Evolutionary conservation across 2,113 vertebrate genomes (phyloP).

Genomic region (Aptenodytes patagonicus): DNA sequence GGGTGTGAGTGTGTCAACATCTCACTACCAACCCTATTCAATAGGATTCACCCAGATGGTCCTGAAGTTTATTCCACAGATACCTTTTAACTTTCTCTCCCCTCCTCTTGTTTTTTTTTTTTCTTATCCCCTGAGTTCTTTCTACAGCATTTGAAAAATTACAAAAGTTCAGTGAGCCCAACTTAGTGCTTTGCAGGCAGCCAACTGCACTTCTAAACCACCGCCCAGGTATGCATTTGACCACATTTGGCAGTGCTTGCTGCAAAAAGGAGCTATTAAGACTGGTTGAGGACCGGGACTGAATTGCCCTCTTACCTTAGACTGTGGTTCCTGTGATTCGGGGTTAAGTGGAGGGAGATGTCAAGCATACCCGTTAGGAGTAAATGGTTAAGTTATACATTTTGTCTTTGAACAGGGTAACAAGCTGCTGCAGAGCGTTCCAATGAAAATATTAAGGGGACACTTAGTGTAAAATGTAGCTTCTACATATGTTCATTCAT

Average conservation of each 20-base stretch:
- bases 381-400: not conserved
- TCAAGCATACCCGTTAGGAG: not conserved
- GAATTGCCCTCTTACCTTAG: conserved; percentile 56
- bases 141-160: not conserved
- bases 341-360: conserved; percentile 47
- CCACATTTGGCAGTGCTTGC: conserved; percentile 42
- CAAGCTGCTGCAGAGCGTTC: not conserved
- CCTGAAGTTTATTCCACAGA: not conserved
- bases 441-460: not conserved
- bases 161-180: not conserved
- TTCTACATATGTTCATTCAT: not conserved
- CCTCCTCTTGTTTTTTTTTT: not conserved
- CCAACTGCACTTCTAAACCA: conserved; percentile 16
- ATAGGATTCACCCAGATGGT: not conserved
- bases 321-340: conserved; percentile 18
- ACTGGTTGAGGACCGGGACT: not conserved
- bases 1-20: not conserved
- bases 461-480: not conserved
- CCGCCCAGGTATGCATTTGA: conserved; percentile 17
- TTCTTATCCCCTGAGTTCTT: not conserved
- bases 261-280: conserved; percentile 34
- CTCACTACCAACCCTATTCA: not conserved
- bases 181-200: conserved; percentile 15
- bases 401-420: not conserved
- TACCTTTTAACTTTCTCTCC: not conserved